These are phyloP conservation scores for Zalophus californianus DNA, from an alignment of 2,797 vertebrate species.

Conservation along the genomic window DNA sequence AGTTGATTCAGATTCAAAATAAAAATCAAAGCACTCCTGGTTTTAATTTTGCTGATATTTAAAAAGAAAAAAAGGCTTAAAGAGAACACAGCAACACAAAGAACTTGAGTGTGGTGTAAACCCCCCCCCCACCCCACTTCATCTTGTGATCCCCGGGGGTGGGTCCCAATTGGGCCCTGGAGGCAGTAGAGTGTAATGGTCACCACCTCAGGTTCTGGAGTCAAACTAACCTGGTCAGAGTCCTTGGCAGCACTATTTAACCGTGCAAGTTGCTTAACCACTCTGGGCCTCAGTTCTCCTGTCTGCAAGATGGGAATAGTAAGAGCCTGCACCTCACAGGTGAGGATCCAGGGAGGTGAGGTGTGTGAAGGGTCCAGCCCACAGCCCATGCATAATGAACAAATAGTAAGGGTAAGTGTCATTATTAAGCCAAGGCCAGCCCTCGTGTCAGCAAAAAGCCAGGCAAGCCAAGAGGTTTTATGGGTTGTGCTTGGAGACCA, in stretches of 20 bases:
- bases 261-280: not conserved
- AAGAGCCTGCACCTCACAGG: not conserved
- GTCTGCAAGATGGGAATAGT: not conserved
- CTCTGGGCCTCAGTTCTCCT: not conserved
- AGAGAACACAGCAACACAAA: not conserved
- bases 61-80: not conserved
- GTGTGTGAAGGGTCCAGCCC: not conserved
- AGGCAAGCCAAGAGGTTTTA: not conserved
- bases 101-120: not conserved
- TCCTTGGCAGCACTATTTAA: not conserved
- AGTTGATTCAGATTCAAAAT: conserved; percentile 75
- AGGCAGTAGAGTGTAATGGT: not conserved
- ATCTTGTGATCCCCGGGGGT: not conserved
- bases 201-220: not conserved
- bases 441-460: not conserved
- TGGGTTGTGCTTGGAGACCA: not conserved
- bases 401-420: not conserved
- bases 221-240: not conserved
- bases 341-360: not conserved
- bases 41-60: conserved; percentile 62
- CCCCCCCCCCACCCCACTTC: rapidly evolving
- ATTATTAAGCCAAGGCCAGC: not conserved
- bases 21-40: conserved; percentile 65
- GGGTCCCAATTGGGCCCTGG: not conserved
- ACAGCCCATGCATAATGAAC: not conserved